Evolutionary conservation across 2,113 vertebrate species (phyloP), one percentile per base, ranked within the genome.

Genomic region (Ochotona curzoniae): DNA sequence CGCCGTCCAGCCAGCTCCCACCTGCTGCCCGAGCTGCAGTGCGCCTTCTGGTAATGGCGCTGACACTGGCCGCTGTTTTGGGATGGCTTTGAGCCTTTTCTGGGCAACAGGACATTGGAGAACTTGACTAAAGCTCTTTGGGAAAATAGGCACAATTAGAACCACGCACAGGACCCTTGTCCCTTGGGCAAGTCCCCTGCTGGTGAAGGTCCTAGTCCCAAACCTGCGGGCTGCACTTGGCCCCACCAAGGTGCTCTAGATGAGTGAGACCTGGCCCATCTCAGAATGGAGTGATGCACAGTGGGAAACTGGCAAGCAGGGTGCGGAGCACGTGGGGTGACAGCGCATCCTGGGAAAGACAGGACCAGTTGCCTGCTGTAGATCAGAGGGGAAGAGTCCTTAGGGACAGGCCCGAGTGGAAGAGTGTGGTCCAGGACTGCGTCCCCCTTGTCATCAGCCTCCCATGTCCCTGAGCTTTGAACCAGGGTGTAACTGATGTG

Each of bases 281-380:
- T 61, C 15, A 25, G 61, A 51, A 32, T 7, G 28, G 54, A 57
- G 18, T 12, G 54, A 57, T 12, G 54, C 54, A 57, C 14, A 18
- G 54, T 18, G 54, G 54, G 38, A 44, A 44, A 44, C 38, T 44
- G 38, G 38, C 38, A 6, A 57, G 54, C 54, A 13, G 54, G 54
- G 54, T 17, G 54, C 54, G 4, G n/a, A n/a, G n/a, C n/a, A n/a
- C n/a, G n/a, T n/a, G n/a, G 54, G 18, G 0, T 20, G 51, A 13
- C 4, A 7, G 8, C 44, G 51, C 15, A 66, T 32, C 51, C 35
- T 7, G 63, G 28, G 17, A 15, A 80, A 14, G 25, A 17, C 25
- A 11, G n/a, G 44, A 17, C 7, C 0, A n/a, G n/a, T 23, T 54
- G 18, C 32, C 47, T 5, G 54, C 1, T n/a, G 4, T 10, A 1